Base-by-base conservation (phyloP, 1,140 invertebrate species). In the Vanessa tameamea region DNA sequence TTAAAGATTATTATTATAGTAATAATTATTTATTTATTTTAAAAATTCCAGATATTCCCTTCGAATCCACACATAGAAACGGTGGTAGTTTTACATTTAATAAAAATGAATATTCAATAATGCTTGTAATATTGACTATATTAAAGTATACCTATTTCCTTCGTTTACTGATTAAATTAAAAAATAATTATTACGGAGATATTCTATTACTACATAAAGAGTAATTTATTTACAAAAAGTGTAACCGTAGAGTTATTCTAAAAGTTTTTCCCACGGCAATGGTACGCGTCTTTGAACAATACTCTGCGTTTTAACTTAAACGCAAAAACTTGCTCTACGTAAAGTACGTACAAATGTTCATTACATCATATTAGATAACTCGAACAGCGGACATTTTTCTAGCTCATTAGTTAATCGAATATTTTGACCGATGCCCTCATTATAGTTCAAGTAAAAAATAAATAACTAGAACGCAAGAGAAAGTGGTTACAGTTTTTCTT, bases 231-330 rank as follows among this genome's bases (percentile, higher is more conserved):
- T 43, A 53, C 23, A 61, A 66, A 57, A 72, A 50, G 5, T 59
- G 12, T 59, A 61, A 69, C 61, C 53, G 47, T 73, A 64, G 55
- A 69, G 20, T 3, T 48, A 64, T 51, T 43, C 31, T 57, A 64
- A 59, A 61, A 23, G 20, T 14, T 20, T 23, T 76, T 76, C 75
- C 70, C 75, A 76, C 75, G 70, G 65, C 68, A 50, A 69, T 69
- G 50, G 51, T 47, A 76, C 70, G 75, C 75, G 37, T 59, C 57
- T 53, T 69, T 69, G 51, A 69, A 68, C 72, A 69, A 63, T 37
- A 68, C 65, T 57, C 13, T 15, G n/a, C 20, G 43, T 64, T 74
- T 74, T 74, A 50, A 59, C 43, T 37, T n/a, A 43, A 48, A n/a
- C 65, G 26, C 47, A 69, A 69, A 69, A 64, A 55, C 51, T 11